A percentile compares a stretch with the other conserved stretches of the same genome.
Conservation (phyloP, 2,888 invertebrate genomes). For the Erebia palarica region DNA sequence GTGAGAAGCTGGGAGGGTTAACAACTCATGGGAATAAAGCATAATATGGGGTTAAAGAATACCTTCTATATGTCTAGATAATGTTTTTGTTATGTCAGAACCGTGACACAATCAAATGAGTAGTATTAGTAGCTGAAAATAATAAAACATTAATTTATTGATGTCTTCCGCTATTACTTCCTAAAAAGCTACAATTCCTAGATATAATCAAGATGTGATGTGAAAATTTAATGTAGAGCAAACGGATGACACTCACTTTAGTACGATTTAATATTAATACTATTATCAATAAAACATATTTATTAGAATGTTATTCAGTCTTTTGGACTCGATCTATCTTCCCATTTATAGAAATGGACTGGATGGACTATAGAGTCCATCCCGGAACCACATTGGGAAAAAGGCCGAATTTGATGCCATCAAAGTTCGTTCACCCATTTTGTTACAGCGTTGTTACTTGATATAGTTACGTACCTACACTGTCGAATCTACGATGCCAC, state of each 20-base stretch:
- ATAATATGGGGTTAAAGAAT: not conserved
- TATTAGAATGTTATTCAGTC: too few species aligned
- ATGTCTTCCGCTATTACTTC: constrained; percentile 18
- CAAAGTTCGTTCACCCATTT: constrained; percentile 14
- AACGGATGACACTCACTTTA: constrained; percentile 14
- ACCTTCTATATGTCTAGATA: not conserved
- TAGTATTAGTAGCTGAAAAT: constrained; percentile 3
- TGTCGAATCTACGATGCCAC: constrained; percentile 5
- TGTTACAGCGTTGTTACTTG: constrained; percentile 8
- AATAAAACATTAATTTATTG: constrained; percentile 14
- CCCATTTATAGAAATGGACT: too few species aligned
- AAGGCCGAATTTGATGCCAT: constrained; percentile 11
- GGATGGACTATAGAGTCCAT: too few species aligned
- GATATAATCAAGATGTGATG: constrained; percentile 12
- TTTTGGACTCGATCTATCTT: not conserved
- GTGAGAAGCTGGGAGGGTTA: not conserved
- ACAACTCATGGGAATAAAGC: not conserved
- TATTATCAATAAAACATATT: too few species aligned
- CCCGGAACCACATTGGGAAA: constrained; percentile 1
- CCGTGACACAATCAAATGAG: not conserved
- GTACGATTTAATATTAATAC: too few species aligned
- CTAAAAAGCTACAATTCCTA: constrained; percentile 11
- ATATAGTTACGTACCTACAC: not conserved
- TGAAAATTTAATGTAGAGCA: constrained; percentile 14
- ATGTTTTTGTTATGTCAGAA: not conserved